phyloP scores from a whole-genome alignment of 2,888 invertebrate genomes.

The Nomada fucata region DNA sequence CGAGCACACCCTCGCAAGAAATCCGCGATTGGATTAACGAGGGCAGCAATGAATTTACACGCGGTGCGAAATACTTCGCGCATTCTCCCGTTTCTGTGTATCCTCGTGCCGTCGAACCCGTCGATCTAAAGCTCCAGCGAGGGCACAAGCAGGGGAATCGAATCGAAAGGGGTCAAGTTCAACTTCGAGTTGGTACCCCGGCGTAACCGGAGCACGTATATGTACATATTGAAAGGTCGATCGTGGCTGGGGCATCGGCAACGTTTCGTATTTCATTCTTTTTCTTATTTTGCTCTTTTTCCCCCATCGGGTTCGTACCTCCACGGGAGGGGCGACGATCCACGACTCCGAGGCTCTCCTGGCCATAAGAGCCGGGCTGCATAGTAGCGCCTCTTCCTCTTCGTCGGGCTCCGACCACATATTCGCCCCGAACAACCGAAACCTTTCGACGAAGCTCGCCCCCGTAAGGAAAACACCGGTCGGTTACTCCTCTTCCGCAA shows the following conservation, averaged over 20 bases:
- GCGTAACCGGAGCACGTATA: neutral
- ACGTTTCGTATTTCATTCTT: neutral
- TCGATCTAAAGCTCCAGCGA: too few species aligned
- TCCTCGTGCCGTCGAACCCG: too few species aligned
- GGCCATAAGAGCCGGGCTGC: constrained; percentile 94
- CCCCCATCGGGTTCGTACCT: constrained; percentile 86
- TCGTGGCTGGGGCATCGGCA: neutral
- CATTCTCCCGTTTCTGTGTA: too few species aligned
- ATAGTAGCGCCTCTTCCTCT: constrained; percentile 94
- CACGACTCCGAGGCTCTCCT: constrained; percentile 95
- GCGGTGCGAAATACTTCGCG: too few species aligned
- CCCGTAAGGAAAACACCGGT: constrained; percentile 20
- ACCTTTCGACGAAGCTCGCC: neutral
- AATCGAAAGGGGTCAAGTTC: neutral
- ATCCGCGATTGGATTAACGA: too few species aligned
- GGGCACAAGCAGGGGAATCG: neutral
- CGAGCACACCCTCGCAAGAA: too few species aligned
- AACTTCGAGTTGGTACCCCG: neutral
- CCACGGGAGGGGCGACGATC: constrained; percentile 94
- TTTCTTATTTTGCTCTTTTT: neutral
- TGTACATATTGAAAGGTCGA: neutral
- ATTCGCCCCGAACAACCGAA: constrained; percentile 65
- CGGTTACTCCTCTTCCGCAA: neutral
- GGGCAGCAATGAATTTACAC: too few species aligned
- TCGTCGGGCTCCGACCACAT: constrained; percentile 93